A percentile compares a stretch with the other conserved stretches of the same genome.
phyloP scores from a whole-genome alignment of 2,113 vertebrate genomes.

The Vidua chalybeata region DNA sequence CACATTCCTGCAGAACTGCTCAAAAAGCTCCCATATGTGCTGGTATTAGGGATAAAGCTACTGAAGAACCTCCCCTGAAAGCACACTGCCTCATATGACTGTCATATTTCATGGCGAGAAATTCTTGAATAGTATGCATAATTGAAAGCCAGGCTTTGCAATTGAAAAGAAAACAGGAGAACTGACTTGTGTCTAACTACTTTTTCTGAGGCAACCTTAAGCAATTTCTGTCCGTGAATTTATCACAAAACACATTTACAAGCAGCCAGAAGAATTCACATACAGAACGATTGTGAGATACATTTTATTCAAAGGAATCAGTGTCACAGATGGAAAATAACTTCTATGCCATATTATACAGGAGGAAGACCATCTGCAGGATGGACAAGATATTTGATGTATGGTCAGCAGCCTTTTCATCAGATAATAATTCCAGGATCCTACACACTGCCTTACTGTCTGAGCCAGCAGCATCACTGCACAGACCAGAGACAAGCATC shows the following conservation, averaged over 20 bases:
- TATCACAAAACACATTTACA: neutral
- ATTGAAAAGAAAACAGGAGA: neutral
- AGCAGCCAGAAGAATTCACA: neutral
- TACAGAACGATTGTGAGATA: neutral
- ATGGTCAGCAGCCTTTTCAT: neutral
- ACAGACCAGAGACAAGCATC: neutral
- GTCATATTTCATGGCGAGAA: neutral
- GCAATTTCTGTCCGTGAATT: neutral
- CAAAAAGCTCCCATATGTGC: neutral
- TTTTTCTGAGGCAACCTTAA: neutral
- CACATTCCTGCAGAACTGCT: neutral
- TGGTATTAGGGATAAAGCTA: neutral
- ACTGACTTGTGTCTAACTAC: neutral
- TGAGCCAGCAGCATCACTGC: neutral
- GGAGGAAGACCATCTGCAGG: neutral
- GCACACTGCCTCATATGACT: neutral
- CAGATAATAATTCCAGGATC: neutral
- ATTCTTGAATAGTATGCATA: neutral
- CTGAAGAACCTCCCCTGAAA: neutral
- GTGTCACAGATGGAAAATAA: neutral
- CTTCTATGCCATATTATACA: neutral
- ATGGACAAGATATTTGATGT: neutral
- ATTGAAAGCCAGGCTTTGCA: neutral
- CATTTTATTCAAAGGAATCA: neutral
- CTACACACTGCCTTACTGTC: neutral